A percentile compares a stretch with the other conserved stretches of the same genome.
These are phyloP conservation scores for Anthrax anthrax DNA, from an alignment of 2,888 invertebrate genomes.

Conservation along the genomic window DNA sequence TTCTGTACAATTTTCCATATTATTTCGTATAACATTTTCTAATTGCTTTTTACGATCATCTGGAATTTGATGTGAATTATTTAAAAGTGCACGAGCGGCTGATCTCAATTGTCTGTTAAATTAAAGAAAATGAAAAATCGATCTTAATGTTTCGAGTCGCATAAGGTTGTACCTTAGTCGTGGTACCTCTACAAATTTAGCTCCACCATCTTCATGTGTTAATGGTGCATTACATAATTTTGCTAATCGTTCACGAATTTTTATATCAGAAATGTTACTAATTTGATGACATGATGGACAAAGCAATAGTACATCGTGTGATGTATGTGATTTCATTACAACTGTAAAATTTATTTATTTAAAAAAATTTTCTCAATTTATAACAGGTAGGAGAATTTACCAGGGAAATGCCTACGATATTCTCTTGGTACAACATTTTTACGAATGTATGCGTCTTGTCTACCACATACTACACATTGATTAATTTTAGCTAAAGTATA, in stretches of 20 bases:
- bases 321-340: slow-evolving; percentile 64
- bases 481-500: slow-evolving; percentile 59
- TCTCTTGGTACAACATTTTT: slow-evolving; percentile 75
- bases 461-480: slow-evolving; percentile 67
- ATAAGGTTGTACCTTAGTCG: slow-evolving; percentile 25
- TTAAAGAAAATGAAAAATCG: background rate
- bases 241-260: slow-evolving; percentile 44
- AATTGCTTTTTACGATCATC: slow-evolving; percentile 36
- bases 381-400: slow-evolving; percentile 28
- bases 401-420: slow-evolving; percentile 61
- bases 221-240: slow-evolving; percentile 49
- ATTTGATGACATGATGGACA: slow-evolving; percentile 56
- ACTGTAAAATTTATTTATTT: slow-evolving; percentile 24
- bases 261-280: slow-evolving; percentile 49
- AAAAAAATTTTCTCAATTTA: background rate
- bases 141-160: too few relatives aligned
- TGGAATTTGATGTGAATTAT: slow-evolving; percentile 38
- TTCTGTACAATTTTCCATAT: slow-evolving; percentile 35
- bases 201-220: slow-evolving; percentile 21
- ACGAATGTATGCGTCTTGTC: slow-evolving; percentile 48
- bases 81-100: slow-evolving; percentile 43
- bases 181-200: slow-evolving; percentile 30
- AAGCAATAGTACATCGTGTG: slow-evolving; percentile 63
- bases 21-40: slow-evolving; percentile 35
- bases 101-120: slow-evolving; percentile 39